Evolutionary conservation across 2,113 vertebrate species (phyloP).

Genomic region (Bubo bubo): DNA sequence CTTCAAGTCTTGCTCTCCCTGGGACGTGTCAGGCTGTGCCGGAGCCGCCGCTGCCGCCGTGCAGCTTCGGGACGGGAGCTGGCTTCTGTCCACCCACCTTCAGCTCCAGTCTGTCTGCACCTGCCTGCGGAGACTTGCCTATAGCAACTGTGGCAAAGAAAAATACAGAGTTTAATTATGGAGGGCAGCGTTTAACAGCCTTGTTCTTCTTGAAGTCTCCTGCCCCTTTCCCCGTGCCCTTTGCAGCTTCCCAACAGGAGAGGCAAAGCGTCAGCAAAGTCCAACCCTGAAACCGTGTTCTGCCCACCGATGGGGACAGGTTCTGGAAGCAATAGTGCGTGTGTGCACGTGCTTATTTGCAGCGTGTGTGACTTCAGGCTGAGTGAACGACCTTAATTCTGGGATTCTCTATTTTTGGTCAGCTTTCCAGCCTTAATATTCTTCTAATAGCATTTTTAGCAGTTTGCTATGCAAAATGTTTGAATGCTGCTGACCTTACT

Average conservation of each 20-base stretch:
- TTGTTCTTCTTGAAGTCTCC: neutral
- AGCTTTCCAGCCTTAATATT: neutral
- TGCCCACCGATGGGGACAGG: neutral
- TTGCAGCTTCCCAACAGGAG: neutral
- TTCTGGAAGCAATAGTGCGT: rapidly evolving
- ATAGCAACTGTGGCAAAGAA: neutral
- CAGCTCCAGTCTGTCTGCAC: neutral
- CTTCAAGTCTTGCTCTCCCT: neutral
- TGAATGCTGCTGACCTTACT: rapidly evolving
- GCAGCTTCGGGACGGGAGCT: neutral
- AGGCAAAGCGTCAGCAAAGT: neutral
- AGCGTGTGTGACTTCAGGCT: too few species aligned
- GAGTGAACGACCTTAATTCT: rapidly evolving
- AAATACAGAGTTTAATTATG: neutral
- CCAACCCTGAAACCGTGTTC: rapidly evolving
- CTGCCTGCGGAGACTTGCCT: neutral
- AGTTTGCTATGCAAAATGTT: rapidly evolving
- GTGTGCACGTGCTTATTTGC: rapidly evolving
- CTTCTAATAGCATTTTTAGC: neutral
- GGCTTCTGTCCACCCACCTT: neutral
- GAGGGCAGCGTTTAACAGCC: neutral
- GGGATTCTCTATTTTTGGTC: neutral
- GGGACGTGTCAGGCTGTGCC: neutral
- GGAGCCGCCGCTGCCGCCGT: rapidly evolving
- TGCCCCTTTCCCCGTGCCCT: rapidly evolving